phyloP scores from a whole-genome alignment of 2,888 invertebrate species.

The Acanthacorydalis orientalis region DNA sequence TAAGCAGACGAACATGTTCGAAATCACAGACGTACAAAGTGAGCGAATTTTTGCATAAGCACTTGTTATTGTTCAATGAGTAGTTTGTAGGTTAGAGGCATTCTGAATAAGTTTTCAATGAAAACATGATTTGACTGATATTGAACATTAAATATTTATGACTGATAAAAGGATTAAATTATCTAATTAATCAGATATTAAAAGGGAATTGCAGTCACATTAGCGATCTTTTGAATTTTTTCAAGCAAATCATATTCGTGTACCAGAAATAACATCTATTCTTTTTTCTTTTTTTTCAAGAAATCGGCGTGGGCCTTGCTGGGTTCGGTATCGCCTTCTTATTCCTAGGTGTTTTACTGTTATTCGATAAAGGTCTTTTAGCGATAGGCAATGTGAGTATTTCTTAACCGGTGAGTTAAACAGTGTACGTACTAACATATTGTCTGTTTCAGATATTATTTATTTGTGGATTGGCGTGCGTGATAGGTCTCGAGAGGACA shows the following conservation, averaged over 20 bases:
- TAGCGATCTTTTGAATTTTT: too few relatives aligned
- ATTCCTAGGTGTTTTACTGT: slow-evolving; percentile 77
- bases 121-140: too few relatives aligned
- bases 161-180: neutral
- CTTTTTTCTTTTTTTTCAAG: slow-evolving; percentile 48
- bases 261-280: too few relatives aligned
- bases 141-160: too few relatives aligned
- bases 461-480: slow-evolving; percentile 84
- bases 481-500: slow-evolving; percentile 90
- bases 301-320: slow-evolving; percentile 93
- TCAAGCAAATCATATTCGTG: too few relatives aligned
- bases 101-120: too few relatives aligned
- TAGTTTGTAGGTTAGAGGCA: too few relatives aligned
- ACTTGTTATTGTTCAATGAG: slow-evolving; percentile 2
- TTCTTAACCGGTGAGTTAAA: neutral
- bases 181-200: too few relatives aligned
- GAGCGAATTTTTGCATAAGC: slow-evolving; percentile 23
- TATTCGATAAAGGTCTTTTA: slow-evolving; percentile 92
- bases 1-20: slow-evolving; percentile 41
- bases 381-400: slow-evolving; percentile 97
- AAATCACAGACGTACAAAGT: slow-evolving; percentile 74
- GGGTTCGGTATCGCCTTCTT: slow-evolving; percentile 92
- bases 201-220: too few relatives aligned
- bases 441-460: slow-evolving; percentile 72
- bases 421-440: slow-evolving; percentile 4